Conservation (phyloP, 2,888 invertebrate species). For the Parthenolecanium corni region DNA sequence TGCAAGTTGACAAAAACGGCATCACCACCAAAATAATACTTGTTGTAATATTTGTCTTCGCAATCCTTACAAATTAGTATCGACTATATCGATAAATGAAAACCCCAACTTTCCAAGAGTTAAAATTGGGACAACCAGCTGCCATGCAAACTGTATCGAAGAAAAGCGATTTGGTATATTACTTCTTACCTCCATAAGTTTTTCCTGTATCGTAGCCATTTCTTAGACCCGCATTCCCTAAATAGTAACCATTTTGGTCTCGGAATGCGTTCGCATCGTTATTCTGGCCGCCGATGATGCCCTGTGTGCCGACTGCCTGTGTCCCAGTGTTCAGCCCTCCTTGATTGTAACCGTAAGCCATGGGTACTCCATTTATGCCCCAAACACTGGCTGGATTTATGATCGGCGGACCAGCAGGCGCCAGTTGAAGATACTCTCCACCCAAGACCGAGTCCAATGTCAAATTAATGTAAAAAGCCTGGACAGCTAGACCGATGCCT, state of each 20-base stretch:
- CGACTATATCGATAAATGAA: too few relatives aligned
- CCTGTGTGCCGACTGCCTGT: constrained; percentile 5
- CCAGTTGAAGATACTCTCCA: constrained; percentile 31
- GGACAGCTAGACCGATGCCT: constrained; percentile 32
- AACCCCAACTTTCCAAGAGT: too few relatives aligned
- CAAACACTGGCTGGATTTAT: constrained; percentile 31
- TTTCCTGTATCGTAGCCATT: constrained; percentile 34
- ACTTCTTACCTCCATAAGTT: constrained; percentile 33
- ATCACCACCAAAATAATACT: too few relatives aligned
- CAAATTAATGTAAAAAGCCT: constrained; percentile 33
- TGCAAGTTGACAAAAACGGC: too few relatives aligned
- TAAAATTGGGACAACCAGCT: too few relatives aligned
- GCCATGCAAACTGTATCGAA: too few relatives aligned
- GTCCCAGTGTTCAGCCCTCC: not conserved
- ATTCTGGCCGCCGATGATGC: constrained; percentile 31
- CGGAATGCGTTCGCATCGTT: constrained; percentile 32
- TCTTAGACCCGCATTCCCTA: constrained; percentile 32
- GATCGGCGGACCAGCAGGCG: constrained; percentile 31
- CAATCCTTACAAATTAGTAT: too few relatives aligned
- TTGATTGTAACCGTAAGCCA: constrained; percentile 17
- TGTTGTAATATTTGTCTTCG: too few relatives aligned
- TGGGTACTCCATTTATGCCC: constrained; percentile 29
- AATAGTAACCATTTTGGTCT: constrained; percentile 33
- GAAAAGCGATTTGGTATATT: too few relatives aligned
- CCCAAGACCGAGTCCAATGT: constrained; percentile 32